Evolutionary conservation across 2,113 vertebrate genomes (phyloP).

Genomic region (Oreochromis niloticus): DNA sequence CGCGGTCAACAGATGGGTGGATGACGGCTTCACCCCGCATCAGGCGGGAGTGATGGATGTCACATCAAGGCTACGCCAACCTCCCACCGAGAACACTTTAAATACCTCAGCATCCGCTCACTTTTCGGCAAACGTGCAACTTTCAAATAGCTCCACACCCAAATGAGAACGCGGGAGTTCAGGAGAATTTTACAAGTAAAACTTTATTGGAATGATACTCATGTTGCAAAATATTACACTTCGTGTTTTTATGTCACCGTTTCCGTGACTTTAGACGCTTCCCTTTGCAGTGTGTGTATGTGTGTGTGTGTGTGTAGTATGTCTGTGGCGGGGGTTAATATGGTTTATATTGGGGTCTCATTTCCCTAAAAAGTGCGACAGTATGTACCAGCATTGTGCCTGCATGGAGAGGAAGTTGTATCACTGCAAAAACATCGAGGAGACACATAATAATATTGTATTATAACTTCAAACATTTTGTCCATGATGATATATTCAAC

Average conservation of each 20-base stretch:
- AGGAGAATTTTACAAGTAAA: constrained; percentile 67
- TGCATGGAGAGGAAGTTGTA: constrained; percentile 52
- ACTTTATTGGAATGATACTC: constrained; percentile 77
- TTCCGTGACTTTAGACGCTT: constrained; percentile 42
- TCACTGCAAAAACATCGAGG: constrained; percentile 53
- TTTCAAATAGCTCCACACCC: not conserved
- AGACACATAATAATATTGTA: constrained; percentile 45
- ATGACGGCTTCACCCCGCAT: constrained; percentile 6
- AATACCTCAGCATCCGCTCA: not conserved
- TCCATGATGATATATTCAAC: constrained; percentile 43
- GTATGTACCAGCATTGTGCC: constrained; percentile 62
- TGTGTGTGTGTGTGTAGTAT: not conserved
- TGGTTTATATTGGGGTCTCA: constrained; percentile 43
- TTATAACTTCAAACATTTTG: constrained; percentile 40
- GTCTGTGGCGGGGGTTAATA: constrained; percentile 9
- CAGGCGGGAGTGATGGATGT: constrained; percentile 14
- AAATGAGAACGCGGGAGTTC: not conserved
- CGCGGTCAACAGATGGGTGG: constrained; percentile 40
- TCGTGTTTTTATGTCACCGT: constrained; percentile 48
- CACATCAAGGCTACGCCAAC: not conserved
- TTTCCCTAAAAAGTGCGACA: constrained; percentile 67
- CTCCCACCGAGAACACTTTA: not conserved
- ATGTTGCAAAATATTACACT: constrained; percentile 75
- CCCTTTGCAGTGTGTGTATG: constrained; percentile 28
- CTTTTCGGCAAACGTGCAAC: not conserved